Conservation (phyloP, 2,888 invertebrate genomes). For the Leptinotarsa rubiginosa region DNA sequence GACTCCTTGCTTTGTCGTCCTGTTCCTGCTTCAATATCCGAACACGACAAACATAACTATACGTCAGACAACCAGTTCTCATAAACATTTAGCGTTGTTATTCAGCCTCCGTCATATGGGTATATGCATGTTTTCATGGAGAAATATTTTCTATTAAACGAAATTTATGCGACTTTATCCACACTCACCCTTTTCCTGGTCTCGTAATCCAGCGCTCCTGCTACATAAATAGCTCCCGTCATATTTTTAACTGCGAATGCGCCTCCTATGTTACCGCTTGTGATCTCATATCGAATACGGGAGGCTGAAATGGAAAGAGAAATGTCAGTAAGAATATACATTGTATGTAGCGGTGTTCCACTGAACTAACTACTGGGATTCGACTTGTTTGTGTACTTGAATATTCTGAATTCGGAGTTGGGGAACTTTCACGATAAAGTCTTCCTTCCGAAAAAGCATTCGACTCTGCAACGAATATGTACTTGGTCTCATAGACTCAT, state of each 20-base stretch:
- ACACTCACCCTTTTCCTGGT: constrained; percentile 91
- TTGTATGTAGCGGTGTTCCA: no score
- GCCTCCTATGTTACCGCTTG: constrained; percentile 98
- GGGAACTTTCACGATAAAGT: no score
- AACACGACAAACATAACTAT: no score
- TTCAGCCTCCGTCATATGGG: background rate
- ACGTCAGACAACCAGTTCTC: background rate
- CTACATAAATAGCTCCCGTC: constrained; percentile 98
- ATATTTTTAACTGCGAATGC: constrained; percentile 98
- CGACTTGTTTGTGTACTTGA: no score
- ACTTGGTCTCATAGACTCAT: no score
- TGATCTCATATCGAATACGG: constrained; percentile 99
- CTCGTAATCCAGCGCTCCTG: constrained; percentile 96
- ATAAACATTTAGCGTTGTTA: background rate
- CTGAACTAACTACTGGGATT: no score
- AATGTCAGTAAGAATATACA: background rate
- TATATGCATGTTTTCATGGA: background rate
- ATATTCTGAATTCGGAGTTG: no score
- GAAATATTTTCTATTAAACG: background rate
- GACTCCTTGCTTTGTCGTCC: no score
- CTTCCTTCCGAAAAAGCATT: no score
- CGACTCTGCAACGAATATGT: no score
- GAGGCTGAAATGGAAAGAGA: constrained; percentile 78
- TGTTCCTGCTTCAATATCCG: no score
- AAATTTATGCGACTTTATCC: constrained; percentile 17